Conservation (phyloP, 2,888 invertebrate species). For the Xestia c-nigrum region DNA sequence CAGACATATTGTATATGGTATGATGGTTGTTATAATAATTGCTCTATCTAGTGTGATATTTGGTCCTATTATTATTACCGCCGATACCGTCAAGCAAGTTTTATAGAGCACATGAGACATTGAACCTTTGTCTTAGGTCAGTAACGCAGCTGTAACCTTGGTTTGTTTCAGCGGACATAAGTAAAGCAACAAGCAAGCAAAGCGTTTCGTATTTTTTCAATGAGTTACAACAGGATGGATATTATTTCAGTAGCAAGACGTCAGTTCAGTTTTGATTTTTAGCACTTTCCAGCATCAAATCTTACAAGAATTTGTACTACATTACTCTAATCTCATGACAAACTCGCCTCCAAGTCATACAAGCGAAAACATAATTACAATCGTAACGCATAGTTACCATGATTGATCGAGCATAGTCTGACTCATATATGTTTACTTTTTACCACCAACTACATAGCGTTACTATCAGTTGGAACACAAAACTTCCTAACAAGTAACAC, state of each 20-base stretch:
- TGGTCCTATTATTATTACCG: neutral
- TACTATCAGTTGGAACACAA: slow-evolving; percentile 79
- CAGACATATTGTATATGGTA: too few relatives aligned
- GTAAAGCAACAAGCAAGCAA: neutral
- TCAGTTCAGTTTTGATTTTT: too few relatives aligned
- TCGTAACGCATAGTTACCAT: slow-evolving; percentile 33
- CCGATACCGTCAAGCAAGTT: neutral
- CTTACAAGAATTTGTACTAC: neutral
- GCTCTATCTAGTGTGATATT: too few relatives aligned
- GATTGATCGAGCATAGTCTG: slow-evolving; percentile 40
- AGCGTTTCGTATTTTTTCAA: neutral
- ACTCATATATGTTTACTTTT: slow-evolving; percentile 61
- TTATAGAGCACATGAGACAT: neutral
- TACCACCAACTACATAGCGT: slow-evolving; percentile 45
- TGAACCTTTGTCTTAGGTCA: neutral
- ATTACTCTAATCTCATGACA: neutral
- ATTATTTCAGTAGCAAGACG: too few relatives aligned
- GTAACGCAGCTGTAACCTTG: neutral
- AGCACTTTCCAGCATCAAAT: neutral
- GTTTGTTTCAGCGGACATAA: neutral
- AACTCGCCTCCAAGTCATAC: slow-evolving; percentile 8
- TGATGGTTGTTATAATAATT: too few relatives aligned
- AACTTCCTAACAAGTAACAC: slow-evolving; percentile 65
- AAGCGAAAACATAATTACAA: slow-evolving; percentile 27
- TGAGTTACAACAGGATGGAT: neutral